Conservation (phyloP, 2,113 vertebrate species). For the Brachypteracias leptosomus region DNA sequence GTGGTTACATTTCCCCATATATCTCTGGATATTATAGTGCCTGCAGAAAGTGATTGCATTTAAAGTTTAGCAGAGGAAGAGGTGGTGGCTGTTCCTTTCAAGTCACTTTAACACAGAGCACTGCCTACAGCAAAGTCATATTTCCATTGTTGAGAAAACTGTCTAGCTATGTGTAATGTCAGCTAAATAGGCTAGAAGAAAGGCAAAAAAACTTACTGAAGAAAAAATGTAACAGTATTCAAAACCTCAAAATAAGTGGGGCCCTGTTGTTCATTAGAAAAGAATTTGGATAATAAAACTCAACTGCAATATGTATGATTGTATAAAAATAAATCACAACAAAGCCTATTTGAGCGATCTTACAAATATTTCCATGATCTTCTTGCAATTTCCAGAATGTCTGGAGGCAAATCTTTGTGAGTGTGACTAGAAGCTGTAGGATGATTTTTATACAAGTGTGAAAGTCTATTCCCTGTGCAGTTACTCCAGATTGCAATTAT, state of each 20-base stretch:
- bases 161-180: not conserved
- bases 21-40: not conserved
- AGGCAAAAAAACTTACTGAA: not conserved
- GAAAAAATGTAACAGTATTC: not conserved
- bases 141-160: not conserved
- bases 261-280: not conserved
- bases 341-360: not conserved
- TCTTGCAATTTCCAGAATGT: not conserved
- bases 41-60: not conserved
- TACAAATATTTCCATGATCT: not conserved
- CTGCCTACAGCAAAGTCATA: not conserved
- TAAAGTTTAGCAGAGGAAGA: not conserved
- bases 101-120: not conserved
- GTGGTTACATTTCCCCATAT: not conserved
- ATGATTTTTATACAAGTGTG: not conserved
- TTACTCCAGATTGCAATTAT: not conserved
- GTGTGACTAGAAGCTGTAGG: not conserved
- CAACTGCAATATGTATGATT: rapidly evolving
- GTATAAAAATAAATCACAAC: not conserved
- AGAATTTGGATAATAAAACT: not conserved
- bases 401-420: not conserved
- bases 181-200: not conserved
- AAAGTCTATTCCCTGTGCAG: not conserved
- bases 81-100: not conserved
- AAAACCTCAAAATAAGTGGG: not conserved